Evolutionary conservation across 2,797 vertebrate species (phyloP).

Genomic region (Periophthalmus magnuspinnatus): DNA sequence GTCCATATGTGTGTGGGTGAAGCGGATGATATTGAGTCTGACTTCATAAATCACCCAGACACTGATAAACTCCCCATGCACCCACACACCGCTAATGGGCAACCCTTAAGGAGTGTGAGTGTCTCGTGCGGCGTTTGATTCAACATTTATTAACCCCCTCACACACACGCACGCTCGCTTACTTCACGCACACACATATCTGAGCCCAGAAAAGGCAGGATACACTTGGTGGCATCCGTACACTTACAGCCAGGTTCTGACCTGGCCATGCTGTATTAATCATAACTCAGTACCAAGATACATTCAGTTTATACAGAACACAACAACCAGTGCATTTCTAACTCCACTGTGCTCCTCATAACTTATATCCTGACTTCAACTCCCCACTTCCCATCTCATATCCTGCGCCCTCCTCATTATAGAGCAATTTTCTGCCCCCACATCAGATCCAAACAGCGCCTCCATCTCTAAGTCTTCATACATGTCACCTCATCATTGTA

Average conservation of each 20-base stretch:
- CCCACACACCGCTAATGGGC: slow-evolving; percentile 79
- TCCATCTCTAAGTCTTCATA: slow-evolving; percentile 65
- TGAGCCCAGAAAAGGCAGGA: slow-evolving; percentile 66
- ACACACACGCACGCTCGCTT: slow-evolving; percentile 35
- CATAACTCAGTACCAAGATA: slow-evolving; percentile 47
- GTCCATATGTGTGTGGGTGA: slow-evolving; percentile 80
- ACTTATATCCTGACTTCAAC: slow-evolving; percentile 76
- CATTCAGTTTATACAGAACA: slow-evolving; percentile 58
- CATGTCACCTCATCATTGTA: slow-evolving; percentile 62
- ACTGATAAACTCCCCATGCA: slow-evolving; percentile 81
- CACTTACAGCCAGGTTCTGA: slow-evolving; percentile 56
- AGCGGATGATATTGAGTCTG: slow-evolving; percentile 81
- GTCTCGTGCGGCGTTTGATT: slow-evolving; percentile 80
- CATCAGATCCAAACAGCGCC: slow-evolving; percentile 68
- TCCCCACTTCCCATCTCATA: slow-evolving; percentile 74
- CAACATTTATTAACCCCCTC: slow-evolving; percentile 82
- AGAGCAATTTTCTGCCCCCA: slow-evolving; percentile 75
- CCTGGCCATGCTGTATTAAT: slow-evolving; percentile 69
- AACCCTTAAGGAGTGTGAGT: slow-evolving; percentile 82
- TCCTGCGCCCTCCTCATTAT: slow-evolving; percentile 73
- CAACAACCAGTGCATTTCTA: slow-evolving; percentile 65
- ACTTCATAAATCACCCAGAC: slow-evolving; percentile 83
- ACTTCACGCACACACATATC: slow-evolving; percentile 64
- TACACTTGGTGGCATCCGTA: slow-evolving; percentile 64
- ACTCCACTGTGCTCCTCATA: slow-evolving; percentile 70